Base-by-base conservation (phyloP, 2,113 vertebrate genomes). In the Talpa occidentalis region DNA sequence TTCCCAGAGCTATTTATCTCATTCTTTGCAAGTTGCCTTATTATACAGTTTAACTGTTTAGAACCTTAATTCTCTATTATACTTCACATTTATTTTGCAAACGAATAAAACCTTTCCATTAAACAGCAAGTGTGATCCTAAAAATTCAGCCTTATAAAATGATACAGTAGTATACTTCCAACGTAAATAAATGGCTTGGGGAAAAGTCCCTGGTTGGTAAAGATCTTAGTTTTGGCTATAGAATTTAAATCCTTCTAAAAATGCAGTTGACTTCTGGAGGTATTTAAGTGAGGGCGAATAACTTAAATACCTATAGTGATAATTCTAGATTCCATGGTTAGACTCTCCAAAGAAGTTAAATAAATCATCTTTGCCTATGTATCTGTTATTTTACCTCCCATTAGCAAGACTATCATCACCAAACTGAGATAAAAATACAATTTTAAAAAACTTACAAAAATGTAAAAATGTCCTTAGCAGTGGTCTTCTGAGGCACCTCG, bases 1-100 rank as follows among this genome's bases (percentile, higher is more conserved):
- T 76, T 94, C 52, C 85, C 44, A 76, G 9, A 89, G 79, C 76
- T 30, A 94, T 95, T 76, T 80, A 93, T 92, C 82, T 81, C 52
- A n/a, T 79, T 91, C 59, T 26, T 86, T 86, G 60, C 54, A 91
- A 94, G 67, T 64, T 78, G 22, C 42, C 37, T 92, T 56, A 64
- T 69, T 81, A 44, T 62, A 42, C 37, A 30, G 40, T 66, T 94
- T 93, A 95, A 78, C 60, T 66, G 2, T 89, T 89, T 93, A 15
- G 3, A 35, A 60, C 9, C 86, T 76, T 64, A 66, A 59, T 82
- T 82, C 54, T 95, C 21, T 76, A 32, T 56, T 47, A 49, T 28
- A 69, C 83, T 91, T 76, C 7, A 54, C 66, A 54, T 73, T 94
- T 72, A 56, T 7, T 89, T 54, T 67, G 28, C 28, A 91, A 93